These are phyloP conservation scores for Origma solitaria DNA, from an alignment of 2,113 vertebrate species.

Conservation along the genomic window DNA sequence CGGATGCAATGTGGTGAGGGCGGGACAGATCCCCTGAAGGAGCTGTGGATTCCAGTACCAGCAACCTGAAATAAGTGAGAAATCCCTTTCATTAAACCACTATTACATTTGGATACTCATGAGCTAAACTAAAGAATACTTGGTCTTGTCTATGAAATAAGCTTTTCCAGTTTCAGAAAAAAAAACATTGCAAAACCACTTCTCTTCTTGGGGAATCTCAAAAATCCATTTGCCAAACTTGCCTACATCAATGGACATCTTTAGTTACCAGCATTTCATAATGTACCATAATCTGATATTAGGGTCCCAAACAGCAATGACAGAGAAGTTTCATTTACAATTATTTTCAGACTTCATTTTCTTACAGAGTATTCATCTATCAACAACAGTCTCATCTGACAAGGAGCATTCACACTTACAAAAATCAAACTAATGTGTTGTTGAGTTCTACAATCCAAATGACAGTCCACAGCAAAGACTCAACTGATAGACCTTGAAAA, in stretches of 20 bases:
- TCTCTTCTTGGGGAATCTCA: background rate
- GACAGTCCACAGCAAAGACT: background rate
- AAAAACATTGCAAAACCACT: background rate
- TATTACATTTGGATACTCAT: background rate
- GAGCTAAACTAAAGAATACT: background rate
- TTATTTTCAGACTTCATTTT: background rate
- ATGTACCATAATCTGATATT: background rate
- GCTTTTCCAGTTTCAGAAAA: background rate
- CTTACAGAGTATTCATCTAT: background rate
- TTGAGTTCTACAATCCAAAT: background rate
- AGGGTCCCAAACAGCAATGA: background rate
- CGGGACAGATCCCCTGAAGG: conserved; percentile 89
- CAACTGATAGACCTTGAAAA: background rate
- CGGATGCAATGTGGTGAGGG: conserved; percentile 96
- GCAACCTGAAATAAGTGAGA: conserved; percentile 77
- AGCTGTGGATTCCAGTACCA: conserved; percentile 94
- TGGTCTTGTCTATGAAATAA: background rate
- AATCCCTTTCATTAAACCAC: background rate
- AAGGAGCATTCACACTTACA: background rate
- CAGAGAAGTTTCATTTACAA: background rate
- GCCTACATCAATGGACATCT: background rate
- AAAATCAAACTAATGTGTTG: background rate
- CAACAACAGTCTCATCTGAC: background rate
- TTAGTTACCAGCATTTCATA: background rate
- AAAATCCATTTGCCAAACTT: background rate